phyloP scores from a whole-genome alignment of 2,797 vertebrate genomes.

The Sylvilagus floridanus region DNA sequence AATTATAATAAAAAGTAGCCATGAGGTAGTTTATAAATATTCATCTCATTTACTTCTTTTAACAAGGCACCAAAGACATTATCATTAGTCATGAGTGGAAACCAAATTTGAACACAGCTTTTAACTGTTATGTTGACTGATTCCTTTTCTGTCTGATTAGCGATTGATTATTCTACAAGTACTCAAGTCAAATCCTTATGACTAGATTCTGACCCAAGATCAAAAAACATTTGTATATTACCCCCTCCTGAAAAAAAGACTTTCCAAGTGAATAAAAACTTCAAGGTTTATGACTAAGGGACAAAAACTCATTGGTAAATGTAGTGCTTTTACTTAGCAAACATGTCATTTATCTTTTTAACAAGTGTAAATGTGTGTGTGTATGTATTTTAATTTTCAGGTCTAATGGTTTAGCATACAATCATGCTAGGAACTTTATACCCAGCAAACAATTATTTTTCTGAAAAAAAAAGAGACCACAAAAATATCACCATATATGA shows the following conservation, averaged over 20 bases:
- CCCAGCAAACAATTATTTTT: background rate
- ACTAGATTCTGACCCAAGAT: background rate
- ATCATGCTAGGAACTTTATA: background rate
- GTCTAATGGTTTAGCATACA: background rate
- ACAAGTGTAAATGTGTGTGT: background rate
- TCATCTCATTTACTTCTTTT: conserved; percentile 28
- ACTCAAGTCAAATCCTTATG: background rate
- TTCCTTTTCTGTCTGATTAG: background rate
- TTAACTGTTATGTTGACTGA: background rate
- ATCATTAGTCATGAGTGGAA: background rate
- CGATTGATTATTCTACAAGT: background rate
- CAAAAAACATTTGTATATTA: background rate
- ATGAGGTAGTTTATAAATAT: background rate
- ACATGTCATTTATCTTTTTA: conserved; percentile 9
- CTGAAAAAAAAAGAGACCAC: background rate
- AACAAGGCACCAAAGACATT: background rate
- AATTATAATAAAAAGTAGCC: background rate
- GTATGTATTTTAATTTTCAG: background rate
- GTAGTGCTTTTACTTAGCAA: background rate
- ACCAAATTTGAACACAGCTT: background rate
- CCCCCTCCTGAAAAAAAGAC: background rate
- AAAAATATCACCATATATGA: background rate
- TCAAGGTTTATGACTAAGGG: background rate
- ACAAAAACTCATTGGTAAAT: background rate
- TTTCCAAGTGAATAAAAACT: background rate